A percentile compares a stretch with the other conserved stretches of the same genome.
Evolutionary conservation across 2,113 vertebrate species (phyloP).

Genomic region (Raja brachyura): DNA sequence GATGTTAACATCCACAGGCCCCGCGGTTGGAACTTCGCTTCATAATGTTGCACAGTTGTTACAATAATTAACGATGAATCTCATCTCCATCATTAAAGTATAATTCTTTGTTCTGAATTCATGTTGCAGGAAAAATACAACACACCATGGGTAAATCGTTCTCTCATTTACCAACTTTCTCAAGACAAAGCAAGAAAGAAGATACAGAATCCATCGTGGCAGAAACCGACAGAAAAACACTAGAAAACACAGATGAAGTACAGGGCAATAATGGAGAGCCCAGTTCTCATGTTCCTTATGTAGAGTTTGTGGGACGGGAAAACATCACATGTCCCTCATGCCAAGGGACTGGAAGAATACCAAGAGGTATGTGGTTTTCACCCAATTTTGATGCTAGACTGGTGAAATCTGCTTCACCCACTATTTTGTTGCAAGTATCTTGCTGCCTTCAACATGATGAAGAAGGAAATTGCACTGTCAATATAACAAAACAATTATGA

Average conservation of each 20-base stretch:
- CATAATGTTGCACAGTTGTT: background rate
- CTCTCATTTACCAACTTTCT: constrained; percentile 39
- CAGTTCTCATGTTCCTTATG: constrained; percentile 39
- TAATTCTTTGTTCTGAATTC: constrained; percentile 20
- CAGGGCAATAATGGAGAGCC: constrained; percentile 26
- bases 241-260: background rate
- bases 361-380: constrained; percentile 57
- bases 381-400: background rate
- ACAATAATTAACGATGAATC: background rate
- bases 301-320: constrained; percentile 40
- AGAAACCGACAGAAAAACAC: constrained; percentile 38
- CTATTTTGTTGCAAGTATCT: background rate
- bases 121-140: background rate
- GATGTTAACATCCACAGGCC: too few species aligned
- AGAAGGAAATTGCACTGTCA: background rate
- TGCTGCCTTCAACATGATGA: background rate
- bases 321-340: constrained; percentile 68
- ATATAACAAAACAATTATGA: background rate
- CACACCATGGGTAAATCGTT: constrained; percentile 46
- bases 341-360: constrained; percentile 69
- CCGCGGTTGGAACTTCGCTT: too few species aligned
- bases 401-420: background rate
- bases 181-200: constrained; percentile 19
- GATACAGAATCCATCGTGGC: constrained; percentile 43
- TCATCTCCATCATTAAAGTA: background rate